phyloP scores from a whole-genome alignment of 2,888 invertebrate genomes.

The Oeneis ivallda region DNA sequence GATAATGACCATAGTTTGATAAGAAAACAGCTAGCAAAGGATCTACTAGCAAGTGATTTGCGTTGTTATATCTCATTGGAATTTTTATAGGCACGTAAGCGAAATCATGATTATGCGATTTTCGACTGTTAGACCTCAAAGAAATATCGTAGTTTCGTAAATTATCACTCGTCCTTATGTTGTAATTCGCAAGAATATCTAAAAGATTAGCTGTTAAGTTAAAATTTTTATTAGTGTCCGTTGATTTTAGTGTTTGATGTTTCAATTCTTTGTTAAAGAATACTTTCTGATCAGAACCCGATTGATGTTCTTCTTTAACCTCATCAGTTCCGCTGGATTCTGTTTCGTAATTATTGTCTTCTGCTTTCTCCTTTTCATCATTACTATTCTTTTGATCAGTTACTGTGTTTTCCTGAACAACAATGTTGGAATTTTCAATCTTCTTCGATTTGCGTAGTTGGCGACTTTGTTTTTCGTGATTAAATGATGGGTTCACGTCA shows the following conservation, averaged over 20 bases:
- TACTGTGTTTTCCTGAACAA: neutral
- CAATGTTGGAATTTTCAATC: slow-evolving; percentile 9
- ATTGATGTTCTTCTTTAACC: slow-evolving; percentile 47
- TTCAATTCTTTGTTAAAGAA: slow-evolving; percentile 10
- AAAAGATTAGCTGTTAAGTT: slow-evolving; percentile 41
- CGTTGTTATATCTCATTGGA: slow-evolving; percentile 72
- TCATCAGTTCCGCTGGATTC: slow-evolving; percentile 43
- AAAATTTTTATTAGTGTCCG: slow-evolving; percentile 12
- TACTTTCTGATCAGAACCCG: slow-evolving; percentile 32
- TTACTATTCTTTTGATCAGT: neutral
- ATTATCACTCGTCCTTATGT: slow-evolving; percentile 56
- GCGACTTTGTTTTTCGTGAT: neutral
- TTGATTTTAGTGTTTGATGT: slow-evolving; percentile 15
- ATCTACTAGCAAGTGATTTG: slow-evolving; percentile 80
- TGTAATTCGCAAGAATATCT: slow-evolving; percentile 60
- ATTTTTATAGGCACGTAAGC: slow-evolving; percentile 43
- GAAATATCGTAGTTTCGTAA: slow-evolving; percentile 63
- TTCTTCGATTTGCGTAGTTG: slow-evolving; percentile 24
- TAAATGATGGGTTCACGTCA: neutral
- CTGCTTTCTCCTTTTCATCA: slow-evolving; percentile 5
- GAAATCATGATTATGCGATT: slow-evolving; percentile 37
- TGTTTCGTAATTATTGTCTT: neutral
- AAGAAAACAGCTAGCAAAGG: slow-evolving; percentile 82
- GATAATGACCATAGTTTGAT: slow-evolving; percentile 84
- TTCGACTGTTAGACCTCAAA: slow-evolving; percentile 43